A percentile compares a stretch with the other conserved stretches of the same genome.
These are phyloP conservation scores for Peromyscus melanophrys DNA, from an alignment of 2,797 vertebrate genomes.

Conservation along the genomic window DNA sequence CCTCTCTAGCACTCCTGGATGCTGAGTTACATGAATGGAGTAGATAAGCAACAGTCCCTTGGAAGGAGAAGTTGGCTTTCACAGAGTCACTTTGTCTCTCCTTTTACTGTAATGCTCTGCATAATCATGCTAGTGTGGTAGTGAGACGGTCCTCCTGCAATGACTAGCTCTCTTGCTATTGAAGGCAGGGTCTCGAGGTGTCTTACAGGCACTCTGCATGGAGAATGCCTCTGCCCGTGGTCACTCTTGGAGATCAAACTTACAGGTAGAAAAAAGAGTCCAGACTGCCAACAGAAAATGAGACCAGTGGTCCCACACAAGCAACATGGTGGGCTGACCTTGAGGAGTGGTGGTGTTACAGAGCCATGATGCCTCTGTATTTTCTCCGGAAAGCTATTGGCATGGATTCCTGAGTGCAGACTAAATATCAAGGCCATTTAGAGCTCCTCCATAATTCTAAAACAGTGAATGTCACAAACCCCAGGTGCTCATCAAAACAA, in stretches of 20 bases:
- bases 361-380: not conserved
- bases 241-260: not conserved
- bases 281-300: not conserved
- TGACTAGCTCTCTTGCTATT: not conserved
- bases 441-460: not conserved
- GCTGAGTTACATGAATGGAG: not conserved
- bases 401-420: not conserved
- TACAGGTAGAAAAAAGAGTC: not conserved
- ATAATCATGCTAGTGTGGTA: not conserved
- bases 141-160: not conserved
- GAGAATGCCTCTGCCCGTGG: not conserved
- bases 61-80: not conserved
- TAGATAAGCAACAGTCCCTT: not conserved
- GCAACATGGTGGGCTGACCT: not conserved
- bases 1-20: not conserved
- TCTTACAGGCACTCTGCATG: not conserved
- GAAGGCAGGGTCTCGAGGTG: not conserved
- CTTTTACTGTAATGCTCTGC: not conserved
- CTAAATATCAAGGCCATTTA: not conserved
- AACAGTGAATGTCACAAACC: not conserved
- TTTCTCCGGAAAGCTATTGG: not conserved
- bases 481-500: slow-evolving; percentile 1
- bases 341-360: not conserved
- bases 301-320: not conserved
- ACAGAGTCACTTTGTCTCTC: not conserved